Evolutionary conservation across 2,113 vertebrate species (phyloP).

Genomic region (Tonatia bakeri): DNA sequence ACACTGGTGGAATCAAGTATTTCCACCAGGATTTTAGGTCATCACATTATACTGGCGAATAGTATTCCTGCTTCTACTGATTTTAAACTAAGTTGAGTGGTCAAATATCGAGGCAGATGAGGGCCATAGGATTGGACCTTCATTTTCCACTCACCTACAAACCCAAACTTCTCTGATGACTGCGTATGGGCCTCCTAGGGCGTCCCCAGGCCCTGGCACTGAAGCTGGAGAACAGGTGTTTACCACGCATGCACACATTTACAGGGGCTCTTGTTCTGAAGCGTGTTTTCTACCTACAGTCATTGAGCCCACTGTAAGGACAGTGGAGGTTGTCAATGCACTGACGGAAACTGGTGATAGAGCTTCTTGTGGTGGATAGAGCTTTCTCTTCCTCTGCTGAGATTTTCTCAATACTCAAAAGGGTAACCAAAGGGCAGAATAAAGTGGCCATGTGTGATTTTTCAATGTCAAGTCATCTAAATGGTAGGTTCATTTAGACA

Average conservation of each 20-base stretch:
- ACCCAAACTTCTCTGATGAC: background rate
- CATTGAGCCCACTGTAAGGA: background rate
- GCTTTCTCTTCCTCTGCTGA: background rate
- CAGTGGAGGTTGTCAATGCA: background rate
- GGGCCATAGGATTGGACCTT: background rate
- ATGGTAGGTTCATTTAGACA: background rate
- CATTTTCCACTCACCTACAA: background rate
- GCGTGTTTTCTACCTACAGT: background rate
- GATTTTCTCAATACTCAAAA: background rate
- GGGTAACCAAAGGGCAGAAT: background rate
- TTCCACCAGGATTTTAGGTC: background rate
- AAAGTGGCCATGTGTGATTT: background rate
- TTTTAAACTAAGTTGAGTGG: background rate
- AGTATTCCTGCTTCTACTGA: background rate
- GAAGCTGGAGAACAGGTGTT: background rate
- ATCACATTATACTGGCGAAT: background rate
- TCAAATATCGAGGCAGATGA: background rate
- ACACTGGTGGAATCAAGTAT: background rate
- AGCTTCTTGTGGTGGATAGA: background rate
- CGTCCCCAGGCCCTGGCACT: background rate
- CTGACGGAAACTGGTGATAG: background rate
- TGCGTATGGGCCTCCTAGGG: background rate
- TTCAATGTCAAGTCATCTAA: background rate
- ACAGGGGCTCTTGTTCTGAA: background rate
- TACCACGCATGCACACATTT: background rate